Base-by-base conservation (phyloP, 2,113 vertebrate genomes). In the Cololabis saira region DNA sequence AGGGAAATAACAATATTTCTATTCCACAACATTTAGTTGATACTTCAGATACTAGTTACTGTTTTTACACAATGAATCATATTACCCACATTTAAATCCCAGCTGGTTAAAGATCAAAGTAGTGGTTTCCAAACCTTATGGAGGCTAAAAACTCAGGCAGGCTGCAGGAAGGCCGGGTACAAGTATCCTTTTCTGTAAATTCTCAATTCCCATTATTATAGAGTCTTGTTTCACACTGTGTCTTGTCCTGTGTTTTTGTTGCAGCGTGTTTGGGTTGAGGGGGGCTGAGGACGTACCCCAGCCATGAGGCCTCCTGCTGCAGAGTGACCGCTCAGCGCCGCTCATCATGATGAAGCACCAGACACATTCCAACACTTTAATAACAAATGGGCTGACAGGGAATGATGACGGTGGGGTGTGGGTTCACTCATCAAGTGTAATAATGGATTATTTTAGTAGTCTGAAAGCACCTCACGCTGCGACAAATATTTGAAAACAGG, bases 331-430 rank as follows among this genome's bases (percentile, higher is more conserved):
- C 90, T 91, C 74, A 73, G 79, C 71, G 52, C 81, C 42, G 69
- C 71, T 86, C 79, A 57, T 83, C 82, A 78, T 91, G 91, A 93
- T 93, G 76, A 93, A 92, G 90, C 71, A 84, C 85, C 85, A 76
- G 73, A 80, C 88, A 80, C 91, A 94, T 93, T 94, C 92, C 91
- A 87, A 61, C 75, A 83, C 87, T 88, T 85, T 90, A 89, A 92
- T 92, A 92, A 93, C 87, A 90, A 91, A 93, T 89, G 88, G 82
- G 43, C 82, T 90, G 89, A 90, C 90, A 82, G 76, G 74, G 77
- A 88, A 78, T 75, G 76, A 84, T 86, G 80, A 67, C 18, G 72
- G 64, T 27, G 60, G 50, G 69, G 60, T 74, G 68, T 12, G 56
- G 64, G 57, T 81, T 84, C 76, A 86, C 64, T 89, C 78, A 58